Conservation (phyloP, 2,797 vertebrate species). For the Mormyrops attenuatus region DNA sequence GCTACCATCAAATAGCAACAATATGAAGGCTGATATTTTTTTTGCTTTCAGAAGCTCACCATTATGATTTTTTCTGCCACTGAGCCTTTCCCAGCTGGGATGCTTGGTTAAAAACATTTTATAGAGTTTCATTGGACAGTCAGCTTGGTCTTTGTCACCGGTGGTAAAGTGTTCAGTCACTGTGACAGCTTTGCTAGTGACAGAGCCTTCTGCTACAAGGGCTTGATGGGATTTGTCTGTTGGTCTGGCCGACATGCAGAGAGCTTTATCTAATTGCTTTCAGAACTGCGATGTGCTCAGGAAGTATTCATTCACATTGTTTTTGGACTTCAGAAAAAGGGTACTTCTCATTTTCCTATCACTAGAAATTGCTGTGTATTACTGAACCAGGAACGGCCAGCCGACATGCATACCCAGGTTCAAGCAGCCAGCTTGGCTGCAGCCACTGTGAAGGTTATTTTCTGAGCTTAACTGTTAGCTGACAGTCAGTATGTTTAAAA, state of each 20-base stretch:
- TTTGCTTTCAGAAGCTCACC: not conserved
- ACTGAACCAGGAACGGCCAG: not conserved
- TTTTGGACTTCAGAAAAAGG: not conserved
- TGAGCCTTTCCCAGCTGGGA: not conserved
- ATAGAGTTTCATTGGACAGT: not conserved
- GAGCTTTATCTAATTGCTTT: conserved; percentile 2
- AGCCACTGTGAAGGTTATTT: not conserved
- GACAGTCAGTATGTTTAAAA: not conserved
- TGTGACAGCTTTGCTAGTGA: not conserved
- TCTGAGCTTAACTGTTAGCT: not conserved
- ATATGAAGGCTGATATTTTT: not conserved
- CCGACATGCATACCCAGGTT: not conserved
- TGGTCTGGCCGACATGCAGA: not conserved
- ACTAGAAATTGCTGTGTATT: not conserved
- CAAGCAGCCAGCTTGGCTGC: not conserved
- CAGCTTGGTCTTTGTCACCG: not conserved
- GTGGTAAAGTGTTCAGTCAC: not conserved
- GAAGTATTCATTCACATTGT: not conserved
- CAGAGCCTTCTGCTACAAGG: not conserved
- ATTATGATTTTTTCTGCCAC: not conserved
- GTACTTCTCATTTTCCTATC: not conserved
- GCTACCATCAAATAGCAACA: not conserved
- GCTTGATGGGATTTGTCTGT: not conserved
- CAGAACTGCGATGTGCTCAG: not conserved
- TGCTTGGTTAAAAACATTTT: not conserved